These are phyloP conservation scores for Venustaconcha ellipsiformis DNA, from an alignment of 1,140 invertebrate species.

Conservation along the genomic window DNA sequence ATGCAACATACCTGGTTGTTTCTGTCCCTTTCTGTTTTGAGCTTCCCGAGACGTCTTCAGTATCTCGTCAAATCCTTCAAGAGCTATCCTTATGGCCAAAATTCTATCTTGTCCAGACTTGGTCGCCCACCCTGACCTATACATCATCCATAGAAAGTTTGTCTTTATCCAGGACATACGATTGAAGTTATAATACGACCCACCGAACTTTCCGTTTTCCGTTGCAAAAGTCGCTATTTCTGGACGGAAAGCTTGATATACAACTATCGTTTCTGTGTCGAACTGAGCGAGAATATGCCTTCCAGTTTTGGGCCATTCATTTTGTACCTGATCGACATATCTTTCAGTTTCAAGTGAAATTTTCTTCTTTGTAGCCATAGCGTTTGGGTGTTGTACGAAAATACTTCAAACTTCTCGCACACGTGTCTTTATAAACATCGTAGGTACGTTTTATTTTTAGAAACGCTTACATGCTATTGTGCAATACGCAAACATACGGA, in stretches of 20 bases:
- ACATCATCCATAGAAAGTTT: conserved; percentile 65
- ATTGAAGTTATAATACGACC: background rate
- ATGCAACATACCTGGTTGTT: too few species aligned
- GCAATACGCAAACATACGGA: too few species aligned
- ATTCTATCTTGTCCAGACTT: conserved; percentile 49
- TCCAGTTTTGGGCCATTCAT: conserved; percentile 27
- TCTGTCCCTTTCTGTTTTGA: too few species aligned
- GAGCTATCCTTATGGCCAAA: conserved; percentile 43
- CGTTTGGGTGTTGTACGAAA: too few species aligned
- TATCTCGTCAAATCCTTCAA: conserved; percentile 47
- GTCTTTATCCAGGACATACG: conserved; percentile 49
- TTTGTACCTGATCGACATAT: conserved; percentile 15
- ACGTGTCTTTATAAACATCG: too few species aligned
- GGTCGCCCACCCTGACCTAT: conserved; percentile 50
- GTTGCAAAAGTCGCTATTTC: conserved; percentile 39
- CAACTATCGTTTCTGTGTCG: conserved; percentile 36
- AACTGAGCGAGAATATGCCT: conserved; percentile 43
- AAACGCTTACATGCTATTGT: too few species aligned
- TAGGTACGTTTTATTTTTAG: too few species aligned
- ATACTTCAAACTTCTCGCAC: too few species aligned
- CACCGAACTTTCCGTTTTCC: conserved; percentile 26
- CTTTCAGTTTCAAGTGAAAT: background rate
- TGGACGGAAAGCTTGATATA: conserved; percentile 53
- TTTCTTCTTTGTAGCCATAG: too few species aligned
- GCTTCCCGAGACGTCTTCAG: conserved; percentile 20